Percentiles rank a stretch among this genome's conserved stretches.
Conservation (phyloP, 2,888 invertebrate genomes). For the Macrosoma leucophasiata region DNA sequence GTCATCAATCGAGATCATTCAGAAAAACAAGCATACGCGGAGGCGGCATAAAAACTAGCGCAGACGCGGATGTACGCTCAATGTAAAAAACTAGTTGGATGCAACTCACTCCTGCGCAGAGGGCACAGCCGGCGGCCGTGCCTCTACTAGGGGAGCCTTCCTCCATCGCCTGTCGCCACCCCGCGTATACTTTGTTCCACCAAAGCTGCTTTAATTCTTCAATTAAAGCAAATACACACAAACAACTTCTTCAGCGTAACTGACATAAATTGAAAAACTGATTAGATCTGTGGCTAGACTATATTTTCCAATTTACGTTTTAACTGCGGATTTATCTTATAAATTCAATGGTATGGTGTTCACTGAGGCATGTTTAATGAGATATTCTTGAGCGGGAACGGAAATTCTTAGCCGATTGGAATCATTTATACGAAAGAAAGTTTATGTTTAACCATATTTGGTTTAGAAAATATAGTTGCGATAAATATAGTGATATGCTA, state of each 20-base stretch:
- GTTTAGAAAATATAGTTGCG: no score
- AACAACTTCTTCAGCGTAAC: no score
- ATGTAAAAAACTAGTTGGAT: constrained; percentile 51
- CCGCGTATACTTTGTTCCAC: not conserved
- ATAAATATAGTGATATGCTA: no score
- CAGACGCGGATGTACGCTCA: constrained; percentile 57
- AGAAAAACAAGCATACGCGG: constrained; percentile 51
- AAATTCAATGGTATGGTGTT: constrained; percentile 9
- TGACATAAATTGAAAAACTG: constrained; percentile 8
- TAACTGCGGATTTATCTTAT: constrained; percentile 9
- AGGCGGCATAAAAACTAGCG: constrained; percentile 53
- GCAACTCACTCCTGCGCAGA: constrained; percentile 36
- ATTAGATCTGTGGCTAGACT: constrained; percentile 8
- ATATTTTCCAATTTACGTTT: constrained; percentile 10
- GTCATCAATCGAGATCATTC: constrained; percentile 50
- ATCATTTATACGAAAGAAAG: constrained; percentile 31
- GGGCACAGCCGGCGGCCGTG: not conserved
- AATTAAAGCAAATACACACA: no score
- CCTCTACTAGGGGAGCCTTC: not conserved
- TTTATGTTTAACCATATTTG: constrained; percentile 20
- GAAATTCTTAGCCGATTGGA: constrained; percentile 28
- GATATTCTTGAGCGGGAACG: constrained; percentile 20
- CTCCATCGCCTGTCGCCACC: not conserved
- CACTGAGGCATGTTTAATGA: constrained; percentile 13
- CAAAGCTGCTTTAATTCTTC: no score